phyloP scores from a whole-genome alignment of 1,140 invertebrate genomes.

The Fopius arisanus region DNA sequence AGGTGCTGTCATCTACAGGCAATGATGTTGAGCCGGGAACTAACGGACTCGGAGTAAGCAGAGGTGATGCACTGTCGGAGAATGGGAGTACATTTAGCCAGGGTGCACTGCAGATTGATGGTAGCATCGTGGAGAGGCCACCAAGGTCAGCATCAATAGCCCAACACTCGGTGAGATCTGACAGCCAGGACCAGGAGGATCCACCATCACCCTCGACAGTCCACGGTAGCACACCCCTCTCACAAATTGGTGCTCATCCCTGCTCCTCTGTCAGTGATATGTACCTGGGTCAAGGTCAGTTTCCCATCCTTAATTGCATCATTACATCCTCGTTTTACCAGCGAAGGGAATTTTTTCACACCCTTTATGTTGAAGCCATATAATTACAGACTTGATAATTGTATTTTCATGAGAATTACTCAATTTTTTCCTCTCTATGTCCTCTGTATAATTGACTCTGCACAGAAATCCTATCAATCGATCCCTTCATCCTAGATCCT shows the following conservation, averaged over 20 bases:
- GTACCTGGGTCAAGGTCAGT: constrained; percentile 66
- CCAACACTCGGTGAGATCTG: constrained; percentile 55
- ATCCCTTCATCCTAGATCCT: constrained; percentile 35
- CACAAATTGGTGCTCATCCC: constrained; percentile 80
- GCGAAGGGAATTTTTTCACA: too few species aligned
- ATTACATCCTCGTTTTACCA: too few species aligned
- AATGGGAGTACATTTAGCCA: constrained; percentile 48
- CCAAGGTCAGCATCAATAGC: constrained; percentile 65
- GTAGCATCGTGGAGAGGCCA: constrained; percentile 53
- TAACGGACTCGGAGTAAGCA: constrained; percentile 67
- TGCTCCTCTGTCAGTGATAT: constrained; percentile 63
- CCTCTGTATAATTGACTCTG: background rate
- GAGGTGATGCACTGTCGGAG: constrained; percentile 58
- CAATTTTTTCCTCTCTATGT: background rate
- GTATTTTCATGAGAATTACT: too few species aligned
- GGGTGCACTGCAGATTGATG: constrained; percentile 45
- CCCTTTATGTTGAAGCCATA: too few species aligned
- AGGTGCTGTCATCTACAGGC: constrained; percentile 70
- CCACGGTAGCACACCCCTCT: constrained; percentile 84
- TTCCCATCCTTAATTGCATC: background rate
- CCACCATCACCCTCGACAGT: constrained; percentile 67
- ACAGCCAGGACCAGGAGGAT: constrained; percentile 58
- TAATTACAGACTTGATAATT: too few species aligned
- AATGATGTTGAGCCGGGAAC: constrained; percentile 67
- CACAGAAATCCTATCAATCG: background rate